Evolutionary conservation across 1,140 invertebrate species (phyloP), one percentile per base, ranked within the genome.

Genomic region (Coelopa frigida): DNA sequence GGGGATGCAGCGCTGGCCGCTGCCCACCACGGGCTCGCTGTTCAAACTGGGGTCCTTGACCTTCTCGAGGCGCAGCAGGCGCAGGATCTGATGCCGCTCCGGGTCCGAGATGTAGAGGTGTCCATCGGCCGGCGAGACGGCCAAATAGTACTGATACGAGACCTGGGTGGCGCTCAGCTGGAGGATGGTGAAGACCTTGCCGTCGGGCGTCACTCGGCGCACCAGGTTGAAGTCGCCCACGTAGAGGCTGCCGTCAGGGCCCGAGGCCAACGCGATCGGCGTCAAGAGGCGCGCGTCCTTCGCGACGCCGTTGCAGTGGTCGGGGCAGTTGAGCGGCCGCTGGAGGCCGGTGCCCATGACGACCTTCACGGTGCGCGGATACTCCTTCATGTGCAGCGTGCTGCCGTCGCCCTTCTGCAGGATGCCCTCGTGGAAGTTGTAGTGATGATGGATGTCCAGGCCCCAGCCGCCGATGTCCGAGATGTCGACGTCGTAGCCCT

Each of bases 401-500:
- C 89, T 89, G 24, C 94, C 94, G 67, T 98, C 94, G 20, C 94
- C 94, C 68, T 95, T 95, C 67, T 97, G 93, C 31, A 98, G 72
- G 52, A 97, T 94, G 57, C 91, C 93, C 78, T 96, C 91, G 59
- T 94, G 87, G 75, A 95, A 95, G 68, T 98, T 98, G 72, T 98
- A 97, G 68, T 95, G 91, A 69, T 98, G 94, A 72, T 98, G 94
- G 44, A 98, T 94, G 62, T 98, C 89, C 15, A 99, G 72, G 45
- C 94, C 94, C 95, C 94, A 98, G 10, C 91, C 93, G 1, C 94
- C 94, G 35, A 98, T 88, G 64, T 96, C 91, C 0, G 94, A 94
- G 46, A 96, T 95, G 53, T 94, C 90, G 23, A 98, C 89, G 68
- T 97, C 92, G 72, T 95, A 96, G n/a, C 94, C 96, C 69, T 92